These are phyloP conservation scores for Gortyna flavago DNA, from an alignment of 2,888 invertebrate species.

Conservation along the genomic window DNA sequence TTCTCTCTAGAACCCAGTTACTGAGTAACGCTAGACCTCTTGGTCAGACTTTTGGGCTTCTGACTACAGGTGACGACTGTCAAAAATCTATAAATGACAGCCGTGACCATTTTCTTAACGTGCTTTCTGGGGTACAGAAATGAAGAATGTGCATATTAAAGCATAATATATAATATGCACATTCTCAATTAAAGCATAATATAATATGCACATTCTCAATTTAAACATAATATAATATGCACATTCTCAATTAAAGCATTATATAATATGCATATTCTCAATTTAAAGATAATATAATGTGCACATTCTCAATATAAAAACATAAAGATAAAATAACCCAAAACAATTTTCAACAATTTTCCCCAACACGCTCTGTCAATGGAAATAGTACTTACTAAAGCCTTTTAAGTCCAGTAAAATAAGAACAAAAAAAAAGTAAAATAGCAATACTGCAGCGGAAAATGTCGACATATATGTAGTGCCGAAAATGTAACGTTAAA, in stretches of 20 bases:
- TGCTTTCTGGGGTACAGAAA: background rate
- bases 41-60: background rate
- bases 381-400: background rate
- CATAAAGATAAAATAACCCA: background rate
- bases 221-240: too few species aligned
- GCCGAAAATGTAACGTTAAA: slow-evolving; percentile 40
- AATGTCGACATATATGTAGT: slow-evolving; percentile 35
- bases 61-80: background rate
- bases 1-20: background rate
- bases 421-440: background rate
- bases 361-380: slow-evolving; percentile 1
- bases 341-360: background rate
- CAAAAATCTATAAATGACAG: background rate
- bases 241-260: too few species aligned
- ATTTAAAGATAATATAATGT: too few species aligned
- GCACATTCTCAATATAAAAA: background rate
- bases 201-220: too few species aligned
- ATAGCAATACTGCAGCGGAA: slow-evolving; percentile 23
- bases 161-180: background rate
- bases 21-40: background rate
- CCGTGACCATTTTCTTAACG: background rate
- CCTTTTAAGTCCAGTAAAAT: background rate
- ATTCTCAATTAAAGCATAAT: too few species aligned
- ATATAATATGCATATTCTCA: too few species aligned
- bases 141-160: background rate